phyloP scores from a whole-genome alignment of 2,113 vertebrate genomes.

The Cyanistes caeruleus region DNA sequence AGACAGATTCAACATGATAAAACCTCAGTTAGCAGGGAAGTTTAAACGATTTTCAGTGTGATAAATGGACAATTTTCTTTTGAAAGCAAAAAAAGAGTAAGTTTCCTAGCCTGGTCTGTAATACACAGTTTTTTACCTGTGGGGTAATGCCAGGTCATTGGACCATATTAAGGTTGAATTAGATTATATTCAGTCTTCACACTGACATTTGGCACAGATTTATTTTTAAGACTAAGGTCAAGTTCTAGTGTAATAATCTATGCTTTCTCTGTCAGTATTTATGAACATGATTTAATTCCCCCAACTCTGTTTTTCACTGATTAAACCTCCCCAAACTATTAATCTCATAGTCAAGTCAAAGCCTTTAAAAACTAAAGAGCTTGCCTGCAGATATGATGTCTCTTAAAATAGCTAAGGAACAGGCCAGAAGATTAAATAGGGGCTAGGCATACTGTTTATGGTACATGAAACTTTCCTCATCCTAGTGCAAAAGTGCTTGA shows the following conservation, averaged over 20 bases:
- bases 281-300: neutral
- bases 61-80: neutral
- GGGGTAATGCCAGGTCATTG: neutral
- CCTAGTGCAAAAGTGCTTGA: neutral
- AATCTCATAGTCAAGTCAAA: neutral
- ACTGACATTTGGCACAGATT: neutral
- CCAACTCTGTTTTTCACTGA: neutral
- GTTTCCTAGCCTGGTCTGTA: neutral
- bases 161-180: neutral
- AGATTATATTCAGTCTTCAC: neutral
- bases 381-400: neutral
- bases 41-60: neutral
- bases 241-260: neutral
- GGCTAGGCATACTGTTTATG: neutral
- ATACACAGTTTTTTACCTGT: neutral
- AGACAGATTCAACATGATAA: neutral
- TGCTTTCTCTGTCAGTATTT: neutral
- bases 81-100: neutral
- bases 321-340: neutral
- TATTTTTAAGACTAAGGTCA: neutral
- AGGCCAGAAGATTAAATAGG: neutral
- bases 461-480: neutral
- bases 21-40: neutral
- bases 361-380: neutral
- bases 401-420: neutral